Conservation (phyloP, 2,888 invertebrate genomes). For the Steromphala cineraria region DNA sequence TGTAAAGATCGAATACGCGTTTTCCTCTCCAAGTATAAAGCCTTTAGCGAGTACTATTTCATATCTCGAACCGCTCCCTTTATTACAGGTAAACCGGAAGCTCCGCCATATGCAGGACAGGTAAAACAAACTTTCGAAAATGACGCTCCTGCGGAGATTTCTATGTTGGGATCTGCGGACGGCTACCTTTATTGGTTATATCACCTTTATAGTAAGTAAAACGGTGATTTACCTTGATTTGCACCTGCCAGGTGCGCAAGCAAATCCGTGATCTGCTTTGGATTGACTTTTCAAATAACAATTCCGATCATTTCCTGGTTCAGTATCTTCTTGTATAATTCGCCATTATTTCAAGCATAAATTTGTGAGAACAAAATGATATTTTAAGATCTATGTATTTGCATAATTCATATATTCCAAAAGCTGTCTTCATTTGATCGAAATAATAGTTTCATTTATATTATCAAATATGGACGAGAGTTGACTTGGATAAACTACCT, state of each 20-base stretch:
- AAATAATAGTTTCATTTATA: no score
- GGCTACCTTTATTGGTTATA: slow-evolving; percentile 56
- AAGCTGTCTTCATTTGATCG: no score
- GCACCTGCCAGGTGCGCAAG: no score
- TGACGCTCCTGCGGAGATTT: slow-evolving; percentile 62
- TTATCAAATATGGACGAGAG: no score
- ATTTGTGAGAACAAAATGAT: no score
- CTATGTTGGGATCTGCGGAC: slow-evolving; percentile 64
- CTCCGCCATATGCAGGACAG: slow-evolving; percentile 10
- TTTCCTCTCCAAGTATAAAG: no score
- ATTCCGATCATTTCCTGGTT: background rate
- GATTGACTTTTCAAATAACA: background rate
- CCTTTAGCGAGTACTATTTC: background rate
- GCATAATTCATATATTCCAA: no score
- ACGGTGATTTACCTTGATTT: no score
- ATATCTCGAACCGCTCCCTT: background rate
- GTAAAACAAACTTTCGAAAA: slow-evolving; percentile 40
- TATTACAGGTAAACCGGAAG: slow-evolving; percentile 13
- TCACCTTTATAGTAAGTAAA: slow-evolving; percentile 54
- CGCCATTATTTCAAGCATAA: no score
- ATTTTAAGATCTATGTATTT: no score
- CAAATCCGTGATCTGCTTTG: background rate
- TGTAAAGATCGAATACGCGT: no score
- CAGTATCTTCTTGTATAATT: background rate
- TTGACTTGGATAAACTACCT: no score